Evolutionary conservation across 2,113 vertebrate species (phyloP).

Genomic region (Holacanthus passer): DNA sequence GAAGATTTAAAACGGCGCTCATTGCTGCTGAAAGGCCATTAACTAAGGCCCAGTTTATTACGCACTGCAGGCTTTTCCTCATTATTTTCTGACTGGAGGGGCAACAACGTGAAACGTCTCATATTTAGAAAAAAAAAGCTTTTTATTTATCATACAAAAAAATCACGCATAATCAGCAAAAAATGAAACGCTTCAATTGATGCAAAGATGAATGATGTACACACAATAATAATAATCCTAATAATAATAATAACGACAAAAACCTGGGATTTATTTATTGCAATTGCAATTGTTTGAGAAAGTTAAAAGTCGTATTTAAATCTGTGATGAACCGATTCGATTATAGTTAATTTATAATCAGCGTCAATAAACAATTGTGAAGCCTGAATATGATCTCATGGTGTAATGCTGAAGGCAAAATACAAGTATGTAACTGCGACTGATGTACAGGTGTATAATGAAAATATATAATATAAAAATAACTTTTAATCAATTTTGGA

Average conservation of each 20-base stretch:
- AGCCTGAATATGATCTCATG: background rate
- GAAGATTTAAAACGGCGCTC: slow-evolving; percentile 32
- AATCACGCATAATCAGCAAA: background rate
- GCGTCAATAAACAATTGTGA: background rate
- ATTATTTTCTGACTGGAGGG: slow-evolving; percentile 36
- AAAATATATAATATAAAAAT: background rate
- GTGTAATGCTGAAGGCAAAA: background rate
- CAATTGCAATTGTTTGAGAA: background rate
- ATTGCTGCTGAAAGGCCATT: slow-evolving; percentile 52
- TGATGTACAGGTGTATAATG: background rate
- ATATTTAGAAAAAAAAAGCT: background rate
- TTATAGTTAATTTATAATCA: background rate
- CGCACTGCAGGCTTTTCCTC: slow-evolving; percentile 33
- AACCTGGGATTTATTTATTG: background rate
- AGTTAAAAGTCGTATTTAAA: background rate
- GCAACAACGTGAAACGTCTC: slow-evolving; percentile 15
- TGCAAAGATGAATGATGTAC: background rate
- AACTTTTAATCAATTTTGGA: too few relatives aligned
- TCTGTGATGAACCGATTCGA: background rate
- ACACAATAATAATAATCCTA: background rate
- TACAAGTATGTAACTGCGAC: background rate
- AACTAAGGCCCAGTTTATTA: slow-evolving; percentile 41
- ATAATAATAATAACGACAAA: background rate
- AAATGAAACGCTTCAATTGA: background rate
- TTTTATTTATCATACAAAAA: slow-evolving; percentile 3